A percentile compares a stretch with the other conserved stretches of the same genome.
phyloP scores from a whole-genome alignment of 2,797 vertebrate genomes.

The Limosa lapponica region DNA sequence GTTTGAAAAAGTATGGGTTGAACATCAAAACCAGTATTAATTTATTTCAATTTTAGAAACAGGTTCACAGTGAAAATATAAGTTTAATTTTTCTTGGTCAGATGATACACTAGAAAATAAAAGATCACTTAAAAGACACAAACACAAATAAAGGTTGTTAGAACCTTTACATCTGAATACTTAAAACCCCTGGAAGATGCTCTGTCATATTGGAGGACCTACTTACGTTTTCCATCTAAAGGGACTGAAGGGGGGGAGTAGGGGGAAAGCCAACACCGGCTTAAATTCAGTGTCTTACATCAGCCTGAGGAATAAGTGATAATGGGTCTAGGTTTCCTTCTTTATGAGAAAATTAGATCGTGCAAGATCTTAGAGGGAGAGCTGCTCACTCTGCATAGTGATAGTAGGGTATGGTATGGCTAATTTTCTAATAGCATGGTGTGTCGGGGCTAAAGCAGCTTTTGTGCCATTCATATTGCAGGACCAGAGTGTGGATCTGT shows the following conservation, averaged over 20 bases:
- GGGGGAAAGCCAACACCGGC: not conserved
- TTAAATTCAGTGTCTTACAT: not conserved
- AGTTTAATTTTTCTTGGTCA: not conserved
- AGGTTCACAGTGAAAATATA: not conserved
- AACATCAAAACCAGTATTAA: not conserved
- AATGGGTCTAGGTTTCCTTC: not conserved
- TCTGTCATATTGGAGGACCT: not conserved
- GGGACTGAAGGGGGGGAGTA: not conserved
- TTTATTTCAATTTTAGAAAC: not conserved
- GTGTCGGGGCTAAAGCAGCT: not conserved
- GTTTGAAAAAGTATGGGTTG: not conserved
- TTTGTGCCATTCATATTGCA: accelerated
- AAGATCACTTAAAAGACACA: not conserved
- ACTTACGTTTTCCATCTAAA: not conserved
- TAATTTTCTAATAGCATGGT: accelerated
- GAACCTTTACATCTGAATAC: not conserved
- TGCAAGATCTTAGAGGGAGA: not conserved
- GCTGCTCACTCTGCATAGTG: accelerated
- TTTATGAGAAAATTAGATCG: not conserved
- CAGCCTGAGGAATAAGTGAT: not conserved
- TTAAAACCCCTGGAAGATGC: not conserved
- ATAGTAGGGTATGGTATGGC: not conserved
- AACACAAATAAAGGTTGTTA: not conserved
- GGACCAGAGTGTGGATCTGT: not conserved
- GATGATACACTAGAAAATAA: not conserved